Evolutionary conservation across 2,888 invertebrate genomes (phyloP).

Genomic region (Clusia tigrina): DNA sequence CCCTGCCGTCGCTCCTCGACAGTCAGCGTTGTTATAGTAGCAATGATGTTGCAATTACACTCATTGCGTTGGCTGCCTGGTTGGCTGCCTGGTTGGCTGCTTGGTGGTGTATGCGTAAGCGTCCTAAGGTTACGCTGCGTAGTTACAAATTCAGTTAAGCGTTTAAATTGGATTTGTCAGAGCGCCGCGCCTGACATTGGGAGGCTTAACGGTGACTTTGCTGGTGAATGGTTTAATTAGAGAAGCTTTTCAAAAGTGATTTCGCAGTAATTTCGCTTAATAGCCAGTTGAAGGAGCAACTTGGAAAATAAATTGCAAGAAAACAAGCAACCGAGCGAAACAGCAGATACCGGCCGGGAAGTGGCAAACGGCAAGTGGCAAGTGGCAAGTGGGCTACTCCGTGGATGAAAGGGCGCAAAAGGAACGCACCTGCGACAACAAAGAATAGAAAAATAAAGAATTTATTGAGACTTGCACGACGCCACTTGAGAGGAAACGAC

Average conservation of each 20-base stretch:
- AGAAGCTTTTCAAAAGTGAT: not conserved
- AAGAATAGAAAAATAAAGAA: too few species aligned
- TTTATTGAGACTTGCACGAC: too few species aligned
- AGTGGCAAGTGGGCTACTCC: too few species aligned
- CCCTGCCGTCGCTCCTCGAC: not conserved
- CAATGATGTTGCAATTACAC: not conserved
- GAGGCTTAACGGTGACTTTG: conserved; percentile 6
- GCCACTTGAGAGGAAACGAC: too few species aligned
- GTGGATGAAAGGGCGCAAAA: too few species aligned
- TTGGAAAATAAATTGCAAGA: not conserved
- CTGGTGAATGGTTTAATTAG: conserved; percentile 20
- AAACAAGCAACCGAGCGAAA: not conserved
- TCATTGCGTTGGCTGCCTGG: not conserved
- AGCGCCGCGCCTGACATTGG: not conserved
- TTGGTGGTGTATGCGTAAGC: not conserved
- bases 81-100: not conserved
- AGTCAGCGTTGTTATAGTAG: not conserved
- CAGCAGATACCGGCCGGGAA: too few species aligned
- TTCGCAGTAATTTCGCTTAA: not conserved
- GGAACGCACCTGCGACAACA: too few species aligned
- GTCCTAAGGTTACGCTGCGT: not conserved
- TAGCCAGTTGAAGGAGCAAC: not conserved
- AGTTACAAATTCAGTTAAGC: conserved; percentile 18
- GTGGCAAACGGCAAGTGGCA: not conserved
- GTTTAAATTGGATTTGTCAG: conserved; percentile 24